Evolutionary conservation across 2,888 invertebrate genomes (phyloP).

Genomic region (Branchinecta sandiegonensis): DNA sequence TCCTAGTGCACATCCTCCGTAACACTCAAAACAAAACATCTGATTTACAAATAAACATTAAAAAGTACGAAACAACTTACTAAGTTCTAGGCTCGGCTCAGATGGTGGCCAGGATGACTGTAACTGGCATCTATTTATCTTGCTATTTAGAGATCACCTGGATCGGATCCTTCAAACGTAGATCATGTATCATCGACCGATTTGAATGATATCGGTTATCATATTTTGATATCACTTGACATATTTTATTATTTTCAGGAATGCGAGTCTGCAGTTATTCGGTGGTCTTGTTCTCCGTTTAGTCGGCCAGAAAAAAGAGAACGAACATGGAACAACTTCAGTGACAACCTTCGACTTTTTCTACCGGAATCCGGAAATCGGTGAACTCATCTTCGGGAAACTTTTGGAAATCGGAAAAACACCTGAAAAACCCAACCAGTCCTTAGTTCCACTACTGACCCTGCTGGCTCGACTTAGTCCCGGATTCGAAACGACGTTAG

Average conservation of each 20-base stretch:
- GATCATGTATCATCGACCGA: too few relatives aligned
- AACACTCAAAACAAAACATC: too few relatives aligned
- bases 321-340: neutral
- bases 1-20: too few relatives aligned
- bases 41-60: too few relatives aligned
- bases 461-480: slow-evolving; percentile 5
- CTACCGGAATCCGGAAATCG: neutral
- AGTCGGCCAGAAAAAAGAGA: neutral
- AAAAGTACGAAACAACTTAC: too few relatives aligned
- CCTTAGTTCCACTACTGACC: neutral
- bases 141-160: too few relatives aligned
- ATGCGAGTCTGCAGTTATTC: neutral
- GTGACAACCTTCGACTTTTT: neutral
- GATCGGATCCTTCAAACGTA: too few relatives aligned
- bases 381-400: neutral
- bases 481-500: neutral
- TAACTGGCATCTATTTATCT: too few relatives aligned
- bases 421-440: neutral
- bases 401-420: neutral
- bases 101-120: too few relatives aligned
- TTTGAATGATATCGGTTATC: too few relatives aligned
- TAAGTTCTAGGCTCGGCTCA: too few relatives aligned
- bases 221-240: too few relatives aligned
- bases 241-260: neutral
- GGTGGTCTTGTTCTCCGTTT: neutral